Evolutionary conservation across 2,113 vertebrate genomes (phyloP).

Genomic region (Pipra filicauda): DNA sequence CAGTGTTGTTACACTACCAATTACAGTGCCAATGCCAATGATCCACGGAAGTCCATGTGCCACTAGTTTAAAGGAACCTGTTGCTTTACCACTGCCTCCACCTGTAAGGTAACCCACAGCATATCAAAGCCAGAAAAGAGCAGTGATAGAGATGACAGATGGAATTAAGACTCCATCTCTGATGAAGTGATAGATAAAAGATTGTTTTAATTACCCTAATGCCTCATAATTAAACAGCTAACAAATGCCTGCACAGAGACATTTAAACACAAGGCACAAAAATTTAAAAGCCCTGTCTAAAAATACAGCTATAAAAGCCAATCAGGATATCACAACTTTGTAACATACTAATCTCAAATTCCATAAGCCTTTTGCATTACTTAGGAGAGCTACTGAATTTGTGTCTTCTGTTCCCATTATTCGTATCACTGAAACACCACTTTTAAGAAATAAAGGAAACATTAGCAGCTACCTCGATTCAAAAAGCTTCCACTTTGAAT

Average conservation of each 20-base stretch:
- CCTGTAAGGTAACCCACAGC: not conserved
- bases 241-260: not conserved
- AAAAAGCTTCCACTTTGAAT: not conserved
- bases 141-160: not conserved
- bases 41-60: not conserved
- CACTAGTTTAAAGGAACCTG: not conserved
- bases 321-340: not conserved
- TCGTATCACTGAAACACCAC: not conserved
- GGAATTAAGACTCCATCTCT: not conserved
- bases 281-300: not conserved
- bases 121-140: not conserved
- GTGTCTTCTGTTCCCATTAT: not conserved
- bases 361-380: not conserved
- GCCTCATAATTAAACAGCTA: not conserved
- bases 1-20: not conserved
- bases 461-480: accelerated
- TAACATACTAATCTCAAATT: not conserved
- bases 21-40: not conserved
- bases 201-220: not conserved
- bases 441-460: not conserved
- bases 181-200: not conserved
- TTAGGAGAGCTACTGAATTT: not conserved
- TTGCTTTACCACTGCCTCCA: not conserved
- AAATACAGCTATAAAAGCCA: not conserved
- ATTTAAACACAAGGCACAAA: not conserved